Percentiles rank a stretch among this genome's conserved stretches.
Conservation (phyloP, 2,797 vertebrate species). For the Alauda arvensis region DNA sequence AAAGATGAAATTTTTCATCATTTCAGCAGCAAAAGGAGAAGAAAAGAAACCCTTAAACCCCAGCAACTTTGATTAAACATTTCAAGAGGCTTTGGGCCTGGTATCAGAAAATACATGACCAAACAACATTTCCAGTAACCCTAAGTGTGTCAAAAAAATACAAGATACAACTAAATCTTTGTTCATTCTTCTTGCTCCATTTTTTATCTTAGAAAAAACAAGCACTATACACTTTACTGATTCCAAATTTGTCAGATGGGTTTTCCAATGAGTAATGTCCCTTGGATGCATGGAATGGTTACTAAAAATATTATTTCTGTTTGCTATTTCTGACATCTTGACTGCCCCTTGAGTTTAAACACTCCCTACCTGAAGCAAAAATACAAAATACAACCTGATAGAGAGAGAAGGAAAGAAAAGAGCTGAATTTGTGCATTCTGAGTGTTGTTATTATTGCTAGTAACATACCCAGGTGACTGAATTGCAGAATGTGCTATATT, state of each 20-base stretch:
- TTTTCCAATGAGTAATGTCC: not conserved
- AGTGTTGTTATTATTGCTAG: not conserved
- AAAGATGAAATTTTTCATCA: not conserved
- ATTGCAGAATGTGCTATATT: not conserved
- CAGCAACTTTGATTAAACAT: not conserved
- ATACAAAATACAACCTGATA: not conserved
- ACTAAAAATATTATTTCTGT: not conserved
- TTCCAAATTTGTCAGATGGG: not conserved
- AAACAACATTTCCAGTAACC: not conserved
- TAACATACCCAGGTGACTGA: not conserved
- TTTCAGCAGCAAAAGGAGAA: not conserved
- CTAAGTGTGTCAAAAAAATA: not conserved
- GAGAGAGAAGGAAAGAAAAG: not conserved
- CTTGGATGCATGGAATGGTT: not conserved
- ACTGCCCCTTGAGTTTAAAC: not conserved
- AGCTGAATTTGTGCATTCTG: not conserved
- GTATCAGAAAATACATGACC: not conserved
- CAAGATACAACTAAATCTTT: not conserved
- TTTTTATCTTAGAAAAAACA: not conserved
- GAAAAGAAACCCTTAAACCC: no score
- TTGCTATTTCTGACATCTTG: not conserved
- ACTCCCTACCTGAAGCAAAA: not conserved
- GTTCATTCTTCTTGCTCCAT: not conserved
- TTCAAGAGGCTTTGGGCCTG: not conserved
- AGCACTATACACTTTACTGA: not conserved